Conservation (phyloP, 2,797 vertebrate species). For the Myotis myotis region DNA sequence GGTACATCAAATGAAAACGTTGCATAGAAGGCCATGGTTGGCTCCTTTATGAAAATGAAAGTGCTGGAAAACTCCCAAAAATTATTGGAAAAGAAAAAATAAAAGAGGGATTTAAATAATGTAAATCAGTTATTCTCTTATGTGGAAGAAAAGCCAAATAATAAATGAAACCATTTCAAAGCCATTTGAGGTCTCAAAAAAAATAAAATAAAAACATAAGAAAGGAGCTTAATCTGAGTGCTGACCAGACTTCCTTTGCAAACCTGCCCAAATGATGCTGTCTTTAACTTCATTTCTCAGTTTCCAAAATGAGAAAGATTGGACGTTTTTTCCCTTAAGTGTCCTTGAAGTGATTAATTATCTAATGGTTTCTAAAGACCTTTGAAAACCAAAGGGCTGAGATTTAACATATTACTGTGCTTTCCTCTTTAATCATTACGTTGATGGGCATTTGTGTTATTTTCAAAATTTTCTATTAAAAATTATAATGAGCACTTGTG, state of each 20-base stretch:
- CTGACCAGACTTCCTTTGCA: slow-evolving; percentile 1
- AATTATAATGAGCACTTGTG: not conserved
- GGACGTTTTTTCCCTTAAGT: not conserved
- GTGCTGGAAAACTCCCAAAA: slow-evolving; percentile 1
- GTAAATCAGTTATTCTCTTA: not conserved
- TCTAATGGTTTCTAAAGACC: slow-evolving; percentile 40
- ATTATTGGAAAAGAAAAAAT: slow-evolving; percentile 13
- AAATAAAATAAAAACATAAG: not conserved
- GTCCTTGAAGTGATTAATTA: slow-evolving; percentile 52
- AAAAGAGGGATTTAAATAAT: not conserved
- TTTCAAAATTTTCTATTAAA: not conserved
- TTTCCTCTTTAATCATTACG: not conserved
- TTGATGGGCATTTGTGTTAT: not conserved
- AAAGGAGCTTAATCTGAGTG: not conserved
- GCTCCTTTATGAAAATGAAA: not conserved
- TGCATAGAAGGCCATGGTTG: not conserved
- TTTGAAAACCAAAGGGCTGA: slow-evolving; percentile 11
- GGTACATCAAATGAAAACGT: not conserved
- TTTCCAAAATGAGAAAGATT: slow-evolving; percentile 40
- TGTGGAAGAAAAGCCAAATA: slow-evolving; percentile 31
- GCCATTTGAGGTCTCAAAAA: slow-evolving; percentile 1
- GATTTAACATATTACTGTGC: not conserved
- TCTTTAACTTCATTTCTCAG: not conserved
- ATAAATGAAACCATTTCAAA: slow-evolving; percentile 43
- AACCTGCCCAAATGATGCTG: slow-evolving; percentile 5